Evolutionary conservation across 1,140 invertebrate species (phyloP).

Genomic region (Pteromalus puparum): DNA sequence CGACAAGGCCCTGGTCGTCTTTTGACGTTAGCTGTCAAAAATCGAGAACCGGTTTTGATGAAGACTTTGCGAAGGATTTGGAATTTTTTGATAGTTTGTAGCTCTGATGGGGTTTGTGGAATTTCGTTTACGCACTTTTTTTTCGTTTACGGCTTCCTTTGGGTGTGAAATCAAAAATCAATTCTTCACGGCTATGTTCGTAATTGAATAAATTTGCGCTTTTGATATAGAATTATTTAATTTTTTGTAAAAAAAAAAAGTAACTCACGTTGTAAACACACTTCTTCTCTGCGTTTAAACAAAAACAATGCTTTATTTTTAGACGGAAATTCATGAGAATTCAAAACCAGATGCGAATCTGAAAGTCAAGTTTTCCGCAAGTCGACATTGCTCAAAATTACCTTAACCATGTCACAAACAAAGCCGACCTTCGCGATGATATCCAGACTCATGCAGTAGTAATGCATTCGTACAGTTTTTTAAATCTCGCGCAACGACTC

Average conservation of each 20-base stretch:
- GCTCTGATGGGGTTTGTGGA: too few species aligned
- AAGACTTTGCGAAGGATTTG: neutral
- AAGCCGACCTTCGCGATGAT: neutral
- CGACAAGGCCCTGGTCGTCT: too few species aligned
- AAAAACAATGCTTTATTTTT: neutral
- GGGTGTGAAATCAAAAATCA: too few species aligned
- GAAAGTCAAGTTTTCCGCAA: neutral
- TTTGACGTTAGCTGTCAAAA: conserved; percentile 1
- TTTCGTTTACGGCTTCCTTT: too few species aligned
- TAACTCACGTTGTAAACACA: too few species aligned
- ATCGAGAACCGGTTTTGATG: neutral
- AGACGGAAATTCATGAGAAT: neutral
- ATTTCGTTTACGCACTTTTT: too few species aligned
- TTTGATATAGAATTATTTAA: too few species aligned
- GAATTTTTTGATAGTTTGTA: neutral
- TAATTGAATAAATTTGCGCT: too few species aligned
- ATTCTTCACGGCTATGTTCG: too few species aligned
- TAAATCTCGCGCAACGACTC: neutral
- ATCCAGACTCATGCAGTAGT: neutral
- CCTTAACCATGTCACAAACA: neutral
- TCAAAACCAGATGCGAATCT: neutral
- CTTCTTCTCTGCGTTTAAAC: neutral
- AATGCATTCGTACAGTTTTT: too few species aligned
- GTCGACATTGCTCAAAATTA: neutral
- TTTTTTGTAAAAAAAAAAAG: too few species aligned